Evolutionary conservation across 2,888 invertebrate genomes (phyloP).

Genomic region (Malthinus seriepunctatus): DNA sequence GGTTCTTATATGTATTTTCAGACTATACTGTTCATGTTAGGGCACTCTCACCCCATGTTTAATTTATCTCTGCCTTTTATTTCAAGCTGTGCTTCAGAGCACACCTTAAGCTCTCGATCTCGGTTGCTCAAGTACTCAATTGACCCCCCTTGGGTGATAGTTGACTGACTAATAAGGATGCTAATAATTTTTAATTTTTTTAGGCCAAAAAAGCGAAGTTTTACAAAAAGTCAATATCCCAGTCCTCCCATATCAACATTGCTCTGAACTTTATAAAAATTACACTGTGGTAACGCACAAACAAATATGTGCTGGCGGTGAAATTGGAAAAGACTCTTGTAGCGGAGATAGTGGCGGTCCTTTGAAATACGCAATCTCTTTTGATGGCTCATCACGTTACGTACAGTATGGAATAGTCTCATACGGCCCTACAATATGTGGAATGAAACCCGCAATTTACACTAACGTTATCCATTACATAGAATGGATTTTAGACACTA

Average conservation of each 20-base stretch:
- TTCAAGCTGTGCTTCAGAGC: too few relatives aligned
- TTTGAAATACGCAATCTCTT: conserved; percentile 57
- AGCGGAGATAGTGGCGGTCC: conserved; percentile 78
- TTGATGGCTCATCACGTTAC: not conserved
- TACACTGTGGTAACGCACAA: not conserved
- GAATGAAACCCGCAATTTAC: conserved; percentile 81
- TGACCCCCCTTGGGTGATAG: too few relatives aligned
- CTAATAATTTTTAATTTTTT: too few relatives aligned
- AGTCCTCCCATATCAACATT: conserved; percentile 46
- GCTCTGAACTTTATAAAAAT: not conserved
- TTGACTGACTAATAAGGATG: too few relatives aligned
- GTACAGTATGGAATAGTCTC: conserved; percentile 71
- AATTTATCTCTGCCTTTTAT: too few relatives aligned
- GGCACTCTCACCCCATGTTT: too few relatives aligned
- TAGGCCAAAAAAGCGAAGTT: conserved; percentile 9
- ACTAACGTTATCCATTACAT: conserved; percentile 80
- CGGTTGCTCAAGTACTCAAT: too few relatives aligned
- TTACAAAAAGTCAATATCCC: conserved; percentile 53
- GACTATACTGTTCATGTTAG: too few relatives aligned
- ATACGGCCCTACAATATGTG: conserved; percentile 84
- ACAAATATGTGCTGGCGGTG: conserved; percentile 72
- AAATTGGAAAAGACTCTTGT: conserved; percentile 67
- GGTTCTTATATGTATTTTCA: too few relatives aligned
- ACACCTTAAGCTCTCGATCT: too few relatives aligned
- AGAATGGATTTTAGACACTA: conserved; percentile 76